Evolutionary conservation across 2,797 vertebrate species (phyloP).

Genomic region (Peromyscus attwateri): DNA sequence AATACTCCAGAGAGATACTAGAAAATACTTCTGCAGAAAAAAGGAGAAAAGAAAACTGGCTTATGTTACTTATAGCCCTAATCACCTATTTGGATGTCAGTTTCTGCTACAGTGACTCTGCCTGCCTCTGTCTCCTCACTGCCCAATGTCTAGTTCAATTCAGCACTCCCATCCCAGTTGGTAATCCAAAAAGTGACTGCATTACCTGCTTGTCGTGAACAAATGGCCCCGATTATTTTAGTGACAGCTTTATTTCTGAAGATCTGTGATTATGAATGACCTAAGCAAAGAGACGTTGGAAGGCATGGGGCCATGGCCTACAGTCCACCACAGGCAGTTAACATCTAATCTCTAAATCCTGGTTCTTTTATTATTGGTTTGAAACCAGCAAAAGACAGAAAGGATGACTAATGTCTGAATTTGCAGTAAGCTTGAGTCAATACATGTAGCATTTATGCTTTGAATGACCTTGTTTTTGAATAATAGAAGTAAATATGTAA

Average conservation of each 20-base stretch:
- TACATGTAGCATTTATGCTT: not conserved
- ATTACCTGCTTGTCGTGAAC: not conserved
- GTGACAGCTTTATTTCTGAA: conserved; percentile 2
- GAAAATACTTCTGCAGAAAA: not conserved
- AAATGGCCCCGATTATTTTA: not conserved
- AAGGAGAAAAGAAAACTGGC: not conserved
- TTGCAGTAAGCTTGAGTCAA: not conserved
- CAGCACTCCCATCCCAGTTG: not conserved
- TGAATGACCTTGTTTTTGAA: not conserved
- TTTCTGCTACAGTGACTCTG: not conserved
- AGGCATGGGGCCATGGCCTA: not conserved
- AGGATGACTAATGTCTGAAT: not conserved
- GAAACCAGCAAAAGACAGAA: not conserved
- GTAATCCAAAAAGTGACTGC: not conserved
- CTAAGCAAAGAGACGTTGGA: not conserved
- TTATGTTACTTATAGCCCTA: not conserved
- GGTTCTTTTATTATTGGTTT: conserved; percentile 36
- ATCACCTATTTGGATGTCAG: not conserved
- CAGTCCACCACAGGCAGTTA: not conserved
- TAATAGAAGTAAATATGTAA: not conserved
- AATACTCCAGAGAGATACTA: not conserved
- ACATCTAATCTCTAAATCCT: not conserved
- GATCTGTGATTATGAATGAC: not conserved
- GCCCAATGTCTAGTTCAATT: not conserved
- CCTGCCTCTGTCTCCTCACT: not conserved